Conservation (phyloP, 2,797 vertebrate species). For the Micrastur ruficollis region DNA sequence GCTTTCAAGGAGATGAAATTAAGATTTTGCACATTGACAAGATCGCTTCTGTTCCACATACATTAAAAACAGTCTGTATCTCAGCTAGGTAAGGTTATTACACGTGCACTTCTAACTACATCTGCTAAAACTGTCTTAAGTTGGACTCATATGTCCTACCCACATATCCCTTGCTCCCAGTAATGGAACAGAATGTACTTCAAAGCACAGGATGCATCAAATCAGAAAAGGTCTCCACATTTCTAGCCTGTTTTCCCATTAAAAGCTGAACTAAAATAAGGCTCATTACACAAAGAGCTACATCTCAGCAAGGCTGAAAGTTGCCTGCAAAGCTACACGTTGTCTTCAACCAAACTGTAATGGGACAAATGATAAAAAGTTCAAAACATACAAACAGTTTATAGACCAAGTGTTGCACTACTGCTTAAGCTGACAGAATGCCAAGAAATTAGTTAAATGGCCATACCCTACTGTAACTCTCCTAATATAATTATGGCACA, state of each 20-base stretch:
- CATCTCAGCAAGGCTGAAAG: not conserved
- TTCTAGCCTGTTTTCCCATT: not conserved
- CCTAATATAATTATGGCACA: not conserved
- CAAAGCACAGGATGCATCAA: not conserved
- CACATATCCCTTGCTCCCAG: not conserved
- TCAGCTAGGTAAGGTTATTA: not conserved
- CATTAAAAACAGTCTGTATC: not conserved
- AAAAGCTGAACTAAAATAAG: not conserved
- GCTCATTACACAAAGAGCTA: not conserved
- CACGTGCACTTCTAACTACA: not conserved
- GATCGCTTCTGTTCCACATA: not conserved
- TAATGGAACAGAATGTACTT: not conserved
- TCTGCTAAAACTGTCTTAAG: not conserved
- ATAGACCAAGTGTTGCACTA: not conserved
- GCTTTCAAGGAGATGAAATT: not conserved
- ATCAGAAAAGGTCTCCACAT: not conserved
- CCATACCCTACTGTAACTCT: not conserved
- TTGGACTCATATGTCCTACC: not conserved
- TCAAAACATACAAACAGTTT: not conserved
- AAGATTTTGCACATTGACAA: not conserved
- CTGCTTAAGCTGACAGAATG: not conserved
- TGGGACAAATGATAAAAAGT: not conserved
- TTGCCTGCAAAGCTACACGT: not conserved
- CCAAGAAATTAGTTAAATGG: not conserved
- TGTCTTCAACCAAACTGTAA: not conserved